A percentile compares a stretch with the other conserved stretches of the same genome.
phyloP scores from a whole-genome alignment of 2,797 vertebrate genomes.

The Lindbergichthys nudifrons region DNA sequence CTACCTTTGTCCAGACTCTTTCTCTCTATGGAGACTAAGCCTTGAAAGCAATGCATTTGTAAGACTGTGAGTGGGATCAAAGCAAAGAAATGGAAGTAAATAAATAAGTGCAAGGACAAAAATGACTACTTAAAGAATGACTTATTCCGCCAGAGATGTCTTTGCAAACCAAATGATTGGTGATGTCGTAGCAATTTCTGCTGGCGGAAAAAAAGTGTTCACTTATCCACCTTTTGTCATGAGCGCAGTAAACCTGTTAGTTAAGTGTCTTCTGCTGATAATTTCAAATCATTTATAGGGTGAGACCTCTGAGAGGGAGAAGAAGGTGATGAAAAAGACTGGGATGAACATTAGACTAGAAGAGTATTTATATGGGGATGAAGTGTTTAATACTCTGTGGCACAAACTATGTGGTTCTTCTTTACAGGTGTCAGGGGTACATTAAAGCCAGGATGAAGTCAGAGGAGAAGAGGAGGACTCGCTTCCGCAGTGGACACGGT shows the following conservation, averaged over 20 bases:
- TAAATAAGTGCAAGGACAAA: constrained; percentile 31
- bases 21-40: constrained; percentile 22
- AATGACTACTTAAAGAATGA: constrained; percentile 28
- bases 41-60: constrained; percentile 48
- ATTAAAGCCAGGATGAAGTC: constrained; percentile 99
- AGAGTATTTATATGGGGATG: background rate
- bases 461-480: constrained; percentile 94
- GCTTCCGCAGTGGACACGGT: constrained; percentile 94
- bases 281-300: constrained; percentile 2
- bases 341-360: background rate
- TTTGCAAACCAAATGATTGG: constrained; percentile 30
- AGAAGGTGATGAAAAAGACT: background rate
- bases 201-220: constrained; percentile 18
- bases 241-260: constrained; percentile 8
- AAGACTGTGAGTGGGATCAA: constrained; percentile 26
- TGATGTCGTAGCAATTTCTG: constrained; percentile 8
- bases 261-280: constrained; percentile 4
- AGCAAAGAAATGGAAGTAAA: constrained; percentile 27
- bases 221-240: constrained; percentile 19
- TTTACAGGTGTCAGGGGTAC: constrained; percentile 94
- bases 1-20: constrained; percentile 10
- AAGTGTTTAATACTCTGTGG: constrained; percentile 28
- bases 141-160: background rate
- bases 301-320: background rate
- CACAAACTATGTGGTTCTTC: constrained; percentile 16